Base-by-base conservation (phyloP, 2,888 invertebrate species). In the Archips crataeganus region DNA sequence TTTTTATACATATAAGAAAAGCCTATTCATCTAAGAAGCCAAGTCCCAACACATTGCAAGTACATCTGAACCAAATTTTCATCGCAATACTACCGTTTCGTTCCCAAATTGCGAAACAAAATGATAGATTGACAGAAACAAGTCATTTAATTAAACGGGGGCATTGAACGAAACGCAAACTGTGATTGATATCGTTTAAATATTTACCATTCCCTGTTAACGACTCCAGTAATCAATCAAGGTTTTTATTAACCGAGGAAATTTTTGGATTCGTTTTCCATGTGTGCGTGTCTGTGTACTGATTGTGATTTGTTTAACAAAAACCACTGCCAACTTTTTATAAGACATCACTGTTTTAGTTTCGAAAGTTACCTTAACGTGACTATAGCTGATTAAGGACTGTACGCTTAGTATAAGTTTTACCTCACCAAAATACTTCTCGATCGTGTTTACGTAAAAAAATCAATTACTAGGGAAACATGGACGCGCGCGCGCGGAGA, bases 181-280 rank as follows among this genome's bases (percentile, higher is more conserved):
- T 51, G 34, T 49, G 60, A 74, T 74, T 34, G 69, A 70, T 74
- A 74, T 70, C 60, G 42, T 65, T 69, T 70, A n/a, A n/a, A n/a
- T n/a, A n/a, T 62, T 66, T 51, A 42, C 39, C 15, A 49, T 64
- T 45, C 23, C 2, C 10, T n/a, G 63, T 39, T 39, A 61, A 70
- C 63, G 4, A 13, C 45, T 47, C 42, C 42, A 65, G 49, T 42
- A 6, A 49, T 70, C 57, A 36, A 64, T 70, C 57, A 64, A 64
- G 64, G 64, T 39, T 23, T n/a, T 39, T 34, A 15, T 59, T 45
- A 23, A n/a, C 34, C 59, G 34, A 23, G 49, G 51, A 57, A 57
- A 57, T 13, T 57, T 32, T 57, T n/a, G 15, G 49, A n/a, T 49
- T 49, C 49, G 2, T 54, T 59, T 59, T 34, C n/a, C 57, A 5